These are phyloP conservation scores for Coecobrya sp. DNA, from an alignment of 2,888 invertebrate species.

Conservation along the genomic window DNA sequence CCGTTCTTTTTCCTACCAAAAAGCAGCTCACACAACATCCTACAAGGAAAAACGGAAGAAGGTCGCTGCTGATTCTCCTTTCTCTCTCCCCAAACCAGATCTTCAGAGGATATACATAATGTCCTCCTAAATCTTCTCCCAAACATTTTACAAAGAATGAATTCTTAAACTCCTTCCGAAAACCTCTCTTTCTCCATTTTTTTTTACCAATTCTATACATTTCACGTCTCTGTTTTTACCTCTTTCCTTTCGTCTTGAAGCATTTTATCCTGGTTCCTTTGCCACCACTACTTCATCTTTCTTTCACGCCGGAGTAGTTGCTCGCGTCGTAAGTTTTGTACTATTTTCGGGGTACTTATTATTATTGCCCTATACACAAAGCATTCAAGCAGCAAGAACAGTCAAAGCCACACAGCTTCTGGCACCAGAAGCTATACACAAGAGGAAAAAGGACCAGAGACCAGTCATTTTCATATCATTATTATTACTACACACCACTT, in stretches of 20 bases:
- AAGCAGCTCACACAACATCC: not conserved
- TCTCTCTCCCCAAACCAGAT: conserved; percentile 40
- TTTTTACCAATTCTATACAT: conserved; percentile 53
- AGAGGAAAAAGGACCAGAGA: conserved; percentile 12
- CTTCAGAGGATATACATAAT: conserved; percentile 75
- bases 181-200: conserved; percentile 42
- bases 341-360: conserved; percentile 4
- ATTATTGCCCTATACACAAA: not conserved
- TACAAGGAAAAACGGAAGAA: conserved; percentile 11
- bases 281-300: conserved; percentile 40
- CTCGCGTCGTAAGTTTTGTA: conserved; percentile 37
- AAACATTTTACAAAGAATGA: conserved; percentile 75
- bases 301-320: not conserved
- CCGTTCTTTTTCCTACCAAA: conserved; percentile 55
- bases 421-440: conserved; percentile 9
- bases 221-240: conserved; percentile 50
- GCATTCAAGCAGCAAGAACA: conserved; percentile 58
- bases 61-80: conserved; percentile 39
- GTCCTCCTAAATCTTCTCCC: conserved; percentile 78
- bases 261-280: conserved; percentile 32
- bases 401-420: conserved; percentile 14
- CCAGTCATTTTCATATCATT: conserved; percentile 46
- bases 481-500: conserved; percentile 44
- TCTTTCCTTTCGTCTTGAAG: conserved; percentile 30
- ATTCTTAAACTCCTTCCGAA: conserved; percentile 75